Evolutionary conservation across 1,140 invertebrate species (phyloP), one percentile per base, ranked within the genome.

Genomic region (Drosophila cardini): DNA sequence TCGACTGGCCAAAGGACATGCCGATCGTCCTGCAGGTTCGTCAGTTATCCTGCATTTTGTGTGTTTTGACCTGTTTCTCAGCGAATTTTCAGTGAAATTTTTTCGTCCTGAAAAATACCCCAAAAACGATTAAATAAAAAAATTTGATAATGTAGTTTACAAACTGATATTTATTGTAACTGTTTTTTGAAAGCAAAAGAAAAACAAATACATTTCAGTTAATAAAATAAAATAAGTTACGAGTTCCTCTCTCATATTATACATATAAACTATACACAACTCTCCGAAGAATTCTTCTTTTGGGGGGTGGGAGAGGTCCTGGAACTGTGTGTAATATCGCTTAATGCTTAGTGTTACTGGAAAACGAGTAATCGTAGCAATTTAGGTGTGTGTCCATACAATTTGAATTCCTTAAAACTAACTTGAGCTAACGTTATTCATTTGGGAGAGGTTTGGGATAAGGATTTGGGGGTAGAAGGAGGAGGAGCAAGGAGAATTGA

Each of bases 211-310:
- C 46, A 60, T 50, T 83, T 62, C 50, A 58, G 68, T 63, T 73
- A 73, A 36, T 43, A 72, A 72, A 64, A 56, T 67, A 67, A 67
- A 83, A 79, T 84, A 84, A 79, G 61, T 78, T 76, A 78, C 16
- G 56, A 84, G 65, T 79, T 68, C 65, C 45, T 79, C 67, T 84
- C 72, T 52, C 64, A 67, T 46, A 38, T 13, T 60, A 21, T 58
- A 62, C 75, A 82, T 83, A 65, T 75, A 83, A 83, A 79, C 48
- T 78, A 83, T 78, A 81, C 80, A 82, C 72, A 83, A 53, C 74
- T 36, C 40, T 34, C 36, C 36, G 56, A 11, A 38, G 21, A 15
- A 72, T 48, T 11, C 11, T 3, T n/a, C 18, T 11, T 10, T n/a
- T 46, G 4, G 9, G 8, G 18, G 46, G 21, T 30, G 10, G 15